Evolutionary conservation across 2,888 invertebrate species (phyloP), one percentile per base, ranked within the genome.

Genomic region (Dioctria rufipes): DNA sequence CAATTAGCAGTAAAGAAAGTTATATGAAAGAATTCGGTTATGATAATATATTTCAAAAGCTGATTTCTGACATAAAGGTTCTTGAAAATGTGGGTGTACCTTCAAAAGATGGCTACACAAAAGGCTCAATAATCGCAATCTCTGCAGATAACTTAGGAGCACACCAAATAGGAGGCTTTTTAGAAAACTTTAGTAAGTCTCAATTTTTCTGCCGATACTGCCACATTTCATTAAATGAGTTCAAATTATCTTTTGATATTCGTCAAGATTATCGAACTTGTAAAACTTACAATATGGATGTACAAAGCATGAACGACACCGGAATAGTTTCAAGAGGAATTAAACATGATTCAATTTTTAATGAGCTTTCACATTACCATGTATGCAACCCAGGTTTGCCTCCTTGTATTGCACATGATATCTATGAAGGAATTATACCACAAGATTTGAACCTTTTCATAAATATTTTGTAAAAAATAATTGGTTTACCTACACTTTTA

Each of bases 131-230:
- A 0, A 11, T 54, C 4, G 54, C 11, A 11, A 54, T 54, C 11
- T 54, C 9, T 11, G 54, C 9, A 6, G 54, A 54, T n/a, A 54
- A 54, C 11, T 54, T 54, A 54, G 54, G n/a, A 54, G 6, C 54
- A n/a, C 54, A 54, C 11, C 54, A 54, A 54, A 8, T 54, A 54
- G 54, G 54, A 54, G 54, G 54, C n/a, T 54, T 46, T 9, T 54
- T 54, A n/a, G 54, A 54, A n/a, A 3, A 54, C n/a, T 54, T 54
- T n/a, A 54, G 54, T 11, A 11, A 8, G 11, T 54, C 9, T 11
- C 54, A 54, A 46, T 54, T 11, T 54, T 54, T 54, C 11, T 54
- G 54, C 11, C 54, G 54, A 6, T 54, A 11, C 54, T 54, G 54
- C 11, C 11, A 54, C 11, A 54, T 11, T 54, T 11, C 54, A 11